phyloP scores from a whole-genome alignment of 1,140 invertebrate genomes.

The Euglossa dilemma region DNA sequence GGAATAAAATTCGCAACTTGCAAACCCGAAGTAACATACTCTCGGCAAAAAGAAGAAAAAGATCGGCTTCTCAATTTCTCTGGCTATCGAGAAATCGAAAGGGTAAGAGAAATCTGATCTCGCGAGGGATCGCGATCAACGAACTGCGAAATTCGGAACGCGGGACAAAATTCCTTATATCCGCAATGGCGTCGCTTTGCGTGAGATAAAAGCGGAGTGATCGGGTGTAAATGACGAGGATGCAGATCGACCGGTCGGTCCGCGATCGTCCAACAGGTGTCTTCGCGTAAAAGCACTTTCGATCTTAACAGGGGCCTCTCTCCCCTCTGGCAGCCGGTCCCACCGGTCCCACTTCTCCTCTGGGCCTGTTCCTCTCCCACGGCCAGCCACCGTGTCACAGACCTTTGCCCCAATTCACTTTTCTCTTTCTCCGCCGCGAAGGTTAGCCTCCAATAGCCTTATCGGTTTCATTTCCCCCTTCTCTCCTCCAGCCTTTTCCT shows the following conservation, averaged over 20 bases:
- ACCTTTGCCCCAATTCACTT: constrained; percentile 54
- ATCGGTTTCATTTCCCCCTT: constrained; percentile 37
- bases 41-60: too few relatives aligned
- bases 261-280: constrained; percentile 42
- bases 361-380: constrained; percentile 30
- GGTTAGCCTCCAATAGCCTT: constrained; percentile 30
- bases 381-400: constrained; percentile 45
- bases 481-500: constrained; percentile 8
- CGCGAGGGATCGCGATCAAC: too few relatives aligned
- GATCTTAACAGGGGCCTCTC: constrained; percentile 41
- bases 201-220: neutral
- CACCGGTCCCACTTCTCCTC: constrained; percentile 25
- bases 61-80: too few relatives aligned
- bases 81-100: too few relatives aligned
- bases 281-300: constrained; percentile 45
- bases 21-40: too few relatives aligned
- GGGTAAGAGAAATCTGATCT: too few relatives aligned
- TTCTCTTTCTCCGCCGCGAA: constrained; percentile 42
- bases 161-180: neutral
- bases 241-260: neutral
- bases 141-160: neutral
- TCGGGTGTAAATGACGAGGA: neutral
- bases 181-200: neutral
- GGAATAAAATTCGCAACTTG: too few relatives aligned
- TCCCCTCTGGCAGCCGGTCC: constrained; percentile 3